Percentiles rank a stretch among this genome's conserved stretches.
These are phyloP conservation scores for Gasteruption jaculator DNA, from an alignment of 2,888 invertebrate genomes.

Conservation along the genomic window DNA sequence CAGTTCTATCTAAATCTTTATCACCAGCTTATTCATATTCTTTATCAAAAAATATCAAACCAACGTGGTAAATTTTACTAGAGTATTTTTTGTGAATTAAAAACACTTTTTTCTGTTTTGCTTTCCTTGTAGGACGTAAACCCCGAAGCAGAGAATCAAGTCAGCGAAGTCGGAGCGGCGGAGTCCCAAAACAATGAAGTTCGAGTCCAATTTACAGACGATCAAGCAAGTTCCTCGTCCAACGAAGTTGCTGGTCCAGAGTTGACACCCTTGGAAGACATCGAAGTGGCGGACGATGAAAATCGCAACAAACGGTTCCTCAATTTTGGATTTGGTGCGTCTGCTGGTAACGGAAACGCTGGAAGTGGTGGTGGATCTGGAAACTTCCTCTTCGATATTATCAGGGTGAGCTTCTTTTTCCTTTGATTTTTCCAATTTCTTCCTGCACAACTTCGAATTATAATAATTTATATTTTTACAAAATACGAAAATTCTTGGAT, in stretches of 20 bases:
- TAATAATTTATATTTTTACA: too few relatives aligned
- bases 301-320: conserved; percentile 79
- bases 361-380: conserved; percentile 68
- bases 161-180: conserved; percentile 49
- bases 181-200: conserved; percentile 64
- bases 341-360: conserved; percentile 47
- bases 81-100: background rate
- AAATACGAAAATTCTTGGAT: too few relatives aligned
- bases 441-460: too few relatives aligned
- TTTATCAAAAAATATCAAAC: background rate
- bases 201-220: conserved; percentile 58
- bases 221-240: conserved; percentile 54
- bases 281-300: conserved; percentile 70
- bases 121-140: conserved; percentile 40
- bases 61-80: background rate
- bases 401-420: conserved; percentile 88
- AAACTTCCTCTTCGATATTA: conserved; percentile 84
- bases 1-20: background rate
- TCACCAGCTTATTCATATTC: too few relatives aligned
- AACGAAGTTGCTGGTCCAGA: conserved; percentile 64
- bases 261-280: conserved; percentile 67
- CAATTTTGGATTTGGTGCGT: conserved; percentile 60
- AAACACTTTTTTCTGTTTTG: too few relatives aligned
- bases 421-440: too few relatives aligned
- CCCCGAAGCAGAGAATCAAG: conserved; percentile 49